Evolutionary conservation across 2,797 vertebrate genomes (phyloP), one percentile per base, ranked within the genome.

Genomic region (Myiotriccus ornatus): DNA sequence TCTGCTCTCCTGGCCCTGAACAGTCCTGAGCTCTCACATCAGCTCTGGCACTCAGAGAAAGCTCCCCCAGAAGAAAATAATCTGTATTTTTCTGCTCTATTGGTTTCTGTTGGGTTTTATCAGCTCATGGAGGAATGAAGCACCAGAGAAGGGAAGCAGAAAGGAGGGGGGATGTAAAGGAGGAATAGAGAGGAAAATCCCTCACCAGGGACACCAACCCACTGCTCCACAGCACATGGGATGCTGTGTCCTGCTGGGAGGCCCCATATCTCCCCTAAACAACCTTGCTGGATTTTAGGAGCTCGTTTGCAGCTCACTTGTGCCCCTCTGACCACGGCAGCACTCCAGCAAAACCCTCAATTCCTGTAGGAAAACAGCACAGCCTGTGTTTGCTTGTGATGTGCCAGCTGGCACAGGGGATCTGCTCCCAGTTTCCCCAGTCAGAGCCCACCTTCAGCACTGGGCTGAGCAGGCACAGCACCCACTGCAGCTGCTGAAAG

Each of bases 51-150:
- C 24, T 46, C 50, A 30, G 8, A 14, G 55, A 32, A 57, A 50
- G 50, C 57, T 84, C 53, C 62, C 70, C 49, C 67, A 78, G 87
- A 32, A 85, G 37, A 71, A 67, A 74, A 87, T 57, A 43, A 83
- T 39, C 56, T 41, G 9, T 5, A 17, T 5, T 63, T 88, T 93
- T 84, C 90, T 52, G 49, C 62, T 71, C 78, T 35, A 0, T 12
- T 68, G 67, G 41, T 65, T 71, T 68, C 49, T 81, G 62, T 32
- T 89, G 78, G n/a, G 20, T 19, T 84, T 35, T 41, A 14, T 34
- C 64, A 34, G 24, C 25, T 87, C 44, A 30, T 0, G 0, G 49
- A 67, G 17, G 18, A 23, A 56, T 56, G 46, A 64, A 71, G 14
- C 32, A 37, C 16, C 41, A 41, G 28, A 64, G 37, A 49, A 41